Evolutionary conservation across 2,797 vertebrate genomes (phyloP).

Genomic region (Helarctos malayanus): DNA sequence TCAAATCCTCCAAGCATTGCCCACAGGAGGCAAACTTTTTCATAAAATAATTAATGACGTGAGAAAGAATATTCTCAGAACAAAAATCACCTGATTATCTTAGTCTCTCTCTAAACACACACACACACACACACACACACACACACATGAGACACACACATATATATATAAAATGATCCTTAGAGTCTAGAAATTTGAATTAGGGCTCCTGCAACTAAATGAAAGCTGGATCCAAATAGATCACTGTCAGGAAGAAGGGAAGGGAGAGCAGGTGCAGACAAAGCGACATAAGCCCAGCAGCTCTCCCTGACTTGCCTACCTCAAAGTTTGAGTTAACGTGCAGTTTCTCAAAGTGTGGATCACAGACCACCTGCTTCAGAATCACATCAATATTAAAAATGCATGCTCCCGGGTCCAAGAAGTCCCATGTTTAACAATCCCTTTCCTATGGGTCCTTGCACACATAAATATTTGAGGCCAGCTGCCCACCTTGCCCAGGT

Average conservation of each 20-base stretch:
- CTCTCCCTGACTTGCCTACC: background rate
- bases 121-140: too few relatives aligned
- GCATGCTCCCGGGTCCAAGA: background rate
- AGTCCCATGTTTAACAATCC: background rate
- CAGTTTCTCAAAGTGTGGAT: background rate
- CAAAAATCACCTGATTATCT: background rate
- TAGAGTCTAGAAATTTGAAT: background rate
- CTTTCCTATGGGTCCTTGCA: background rate
- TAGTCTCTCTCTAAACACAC: background rate
- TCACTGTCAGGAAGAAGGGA: background rate
- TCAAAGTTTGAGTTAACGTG: background rate
- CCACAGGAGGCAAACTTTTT: background rate
- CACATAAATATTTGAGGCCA: background rate
- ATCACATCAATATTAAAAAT: slow-evolving; percentile 13
- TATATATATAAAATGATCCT: background rate
- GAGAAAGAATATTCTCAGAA: slow-evolving; percentile 3
- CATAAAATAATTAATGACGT: background rate
- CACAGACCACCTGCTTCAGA: background rate
- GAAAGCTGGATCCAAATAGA: background rate
- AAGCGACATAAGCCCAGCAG: background rate
- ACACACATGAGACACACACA: background rate
- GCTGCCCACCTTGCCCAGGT: background rate
- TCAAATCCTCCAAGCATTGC: background rate
- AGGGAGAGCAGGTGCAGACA: background rate
- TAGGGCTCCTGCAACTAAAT: background rate